Evolutionary conservation across 2,797 vertebrate genomes (phyloP).

Genomic region (Hydrolagus colliei): DNA sequence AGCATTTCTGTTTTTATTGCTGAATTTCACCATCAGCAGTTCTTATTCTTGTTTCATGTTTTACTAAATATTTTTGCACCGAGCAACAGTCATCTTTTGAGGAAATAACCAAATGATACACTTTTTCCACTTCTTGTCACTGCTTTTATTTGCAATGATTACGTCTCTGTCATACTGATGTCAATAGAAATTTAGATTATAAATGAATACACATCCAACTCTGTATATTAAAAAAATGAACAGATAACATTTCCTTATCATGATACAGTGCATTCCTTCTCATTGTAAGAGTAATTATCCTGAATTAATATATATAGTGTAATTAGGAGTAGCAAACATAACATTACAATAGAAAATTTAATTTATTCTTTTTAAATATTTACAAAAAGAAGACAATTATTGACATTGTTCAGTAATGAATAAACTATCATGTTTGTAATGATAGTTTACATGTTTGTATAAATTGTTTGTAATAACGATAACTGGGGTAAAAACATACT

Average conservation of each 20-base stretch:
- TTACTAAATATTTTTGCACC: background rate
- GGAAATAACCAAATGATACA: conserved; percentile 20
- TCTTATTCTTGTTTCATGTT: background rate
- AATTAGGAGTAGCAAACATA: no score
- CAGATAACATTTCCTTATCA: background rate
- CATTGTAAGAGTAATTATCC: background rate
- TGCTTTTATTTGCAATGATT: conserved; percentile 17
- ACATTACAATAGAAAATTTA: background rate
- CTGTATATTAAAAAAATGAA: background rate
- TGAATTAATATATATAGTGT: background rate
- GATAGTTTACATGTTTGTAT: background rate
- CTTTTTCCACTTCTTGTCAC: background rate
- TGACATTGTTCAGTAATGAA: background rate
- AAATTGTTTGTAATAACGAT: background rate
- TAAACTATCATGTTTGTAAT: background rate
- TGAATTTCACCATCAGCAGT: background rate
- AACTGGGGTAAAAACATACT: background rate
- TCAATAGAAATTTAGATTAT: background rate
- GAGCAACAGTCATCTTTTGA: background rate
- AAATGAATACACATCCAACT: conserved; percentile 7
- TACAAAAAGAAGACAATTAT: background rate
- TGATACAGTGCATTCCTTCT: background rate
- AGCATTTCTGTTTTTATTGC: background rate
- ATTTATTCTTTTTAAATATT: conserved; percentile 11
- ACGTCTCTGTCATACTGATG: background rate